A percentile compares a stretch with the other conserved stretches of the same genome.
These are phyloP conservation scores for Microplitis manilae DNA, from an alignment of 2,888 invertebrate species.

Conservation along the genomic window DNA sequence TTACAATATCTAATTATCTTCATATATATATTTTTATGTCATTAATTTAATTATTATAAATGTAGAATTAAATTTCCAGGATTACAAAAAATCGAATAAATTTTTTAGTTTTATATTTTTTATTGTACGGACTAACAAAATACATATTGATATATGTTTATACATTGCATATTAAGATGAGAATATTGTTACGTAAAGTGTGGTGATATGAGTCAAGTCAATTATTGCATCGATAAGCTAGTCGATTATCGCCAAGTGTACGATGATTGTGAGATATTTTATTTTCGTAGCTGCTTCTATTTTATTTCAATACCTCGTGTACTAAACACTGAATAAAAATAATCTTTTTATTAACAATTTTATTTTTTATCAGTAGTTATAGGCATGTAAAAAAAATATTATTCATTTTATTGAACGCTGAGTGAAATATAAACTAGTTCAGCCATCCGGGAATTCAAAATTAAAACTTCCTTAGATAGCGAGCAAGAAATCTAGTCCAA, in stretches of 20 bases:
- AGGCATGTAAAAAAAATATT: neutral
- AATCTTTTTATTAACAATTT: neutral
- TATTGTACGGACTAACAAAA: no score
- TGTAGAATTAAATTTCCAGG: neutral
- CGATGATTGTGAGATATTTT: conserved; percentile 12
- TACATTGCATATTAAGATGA: neutral
- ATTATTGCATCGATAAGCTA: conserved; percentile 34
- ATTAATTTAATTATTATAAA: neutral
- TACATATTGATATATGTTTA: neutral
- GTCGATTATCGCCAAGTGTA: conserved; percentile 31
- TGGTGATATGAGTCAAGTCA: conserved; percentile 7
- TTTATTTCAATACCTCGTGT: neutral
- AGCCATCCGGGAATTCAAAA: neutral
- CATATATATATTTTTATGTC: neutral
- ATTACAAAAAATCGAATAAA: neutral
- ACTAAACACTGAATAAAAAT: neutral
- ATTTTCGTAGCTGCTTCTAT: neutral
- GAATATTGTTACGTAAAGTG: conserved; percentile 12
- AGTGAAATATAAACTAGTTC: neutral
- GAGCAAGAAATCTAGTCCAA: neutral
- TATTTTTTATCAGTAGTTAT: neutral
- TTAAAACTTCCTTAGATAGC: neutral
- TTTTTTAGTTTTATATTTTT: neutral
- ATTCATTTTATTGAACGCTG: neutral
- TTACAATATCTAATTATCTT: neutral